Conservation (phyloP, 2,113 vertebrate genomes). For the Paracyprichromis sp. region DNA sequence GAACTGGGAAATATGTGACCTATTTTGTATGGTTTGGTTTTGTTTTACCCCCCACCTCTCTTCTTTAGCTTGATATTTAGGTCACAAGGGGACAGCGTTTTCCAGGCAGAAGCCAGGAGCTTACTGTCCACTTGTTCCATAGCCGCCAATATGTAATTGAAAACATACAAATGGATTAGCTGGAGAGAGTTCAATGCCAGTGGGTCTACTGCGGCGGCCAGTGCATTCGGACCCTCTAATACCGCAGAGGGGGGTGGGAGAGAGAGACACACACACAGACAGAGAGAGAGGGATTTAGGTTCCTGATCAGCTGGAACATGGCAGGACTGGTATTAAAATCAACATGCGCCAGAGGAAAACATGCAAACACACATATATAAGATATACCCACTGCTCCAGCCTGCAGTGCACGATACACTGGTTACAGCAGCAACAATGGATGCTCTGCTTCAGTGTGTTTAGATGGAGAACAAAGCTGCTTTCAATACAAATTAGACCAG, state of each 20-base stretch:
- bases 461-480: not conserved
- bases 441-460: not conserved
- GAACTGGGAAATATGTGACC: conserved; percentile 52
- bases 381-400: not conserved
- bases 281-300: conserved; percentile 33
- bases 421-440: not conserved
- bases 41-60: conserved; percentile 21
- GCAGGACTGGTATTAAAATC: conserved; percentile 33
- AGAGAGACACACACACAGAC: not conserved
- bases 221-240: conserved; percentile 44
- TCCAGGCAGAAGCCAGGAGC: conserved; percentile 41
- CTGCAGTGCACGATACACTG: not conserved
- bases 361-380: not conserved
- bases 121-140: conserved; percentile 55
- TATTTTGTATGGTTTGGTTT: conserved; percentile 24
- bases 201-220: conserved; percentile 21
- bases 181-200: conserved; percentile 51
- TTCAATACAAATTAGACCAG: not conserved
- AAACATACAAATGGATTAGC: conserved; percentile 68
- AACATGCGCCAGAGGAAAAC: not conserved
- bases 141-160: conserved; percentile 50
- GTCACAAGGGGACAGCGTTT: conserved; percentile 48
- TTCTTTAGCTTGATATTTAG: conserved; percentile 62
- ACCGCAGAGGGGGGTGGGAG: not conserved
- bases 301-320: conserved; percentile 37